Conservation (phyloP, 2,888 invertebrate genomes). For the Apotomis turbidana region DNA sequence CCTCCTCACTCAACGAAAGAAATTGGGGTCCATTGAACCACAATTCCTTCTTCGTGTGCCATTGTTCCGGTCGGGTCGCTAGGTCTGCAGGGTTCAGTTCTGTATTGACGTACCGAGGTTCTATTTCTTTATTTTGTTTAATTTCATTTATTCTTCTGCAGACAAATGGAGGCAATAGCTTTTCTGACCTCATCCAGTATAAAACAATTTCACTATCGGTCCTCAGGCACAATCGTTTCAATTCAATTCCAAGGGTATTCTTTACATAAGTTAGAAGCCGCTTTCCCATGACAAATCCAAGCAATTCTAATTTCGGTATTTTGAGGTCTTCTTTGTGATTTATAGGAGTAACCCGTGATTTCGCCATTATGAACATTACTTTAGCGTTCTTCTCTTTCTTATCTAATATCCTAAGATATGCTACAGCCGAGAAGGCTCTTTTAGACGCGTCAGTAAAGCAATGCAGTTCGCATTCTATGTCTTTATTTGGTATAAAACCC, state of each 20-base stretch:
- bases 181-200: conserved; percentile 21
- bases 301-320: conserved; percentile 17
- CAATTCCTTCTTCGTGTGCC: conserved; percentile 16
- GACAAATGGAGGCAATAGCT: conserved; percentile 19
- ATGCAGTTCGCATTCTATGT: conserved; percentile 1
- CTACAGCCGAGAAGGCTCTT: conserved; percentile 13
- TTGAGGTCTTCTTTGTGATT: conserved; percentile 13
- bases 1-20: not conserved
- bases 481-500: not conserved
- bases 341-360: not conserved
- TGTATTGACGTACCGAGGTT: conserved; percentile 14
- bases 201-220: conserved; percentile 16
- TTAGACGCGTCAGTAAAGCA: conserved; percentile 27
- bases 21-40: conserved; percentile 36
- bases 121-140: conserved; percentile 3
- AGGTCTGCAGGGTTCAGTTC: conserved; percentile 35
- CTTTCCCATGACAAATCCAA: conserved; percentile 25
- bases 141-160: conserved; percentile 10
- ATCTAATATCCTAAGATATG: not conserved
- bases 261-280: conserved; percentile 4
- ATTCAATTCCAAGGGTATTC: not conserved
- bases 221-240: conserved; percentile 13
- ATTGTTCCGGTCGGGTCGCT: conserved; percentile 33
- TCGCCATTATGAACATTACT: not conserved
- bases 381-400: not conserved